These are phyloP conservation scores for Aphaenogaster ashmeadi DNA, from an alignment of 1,140 invertebrate species.

Conservation along the genomic window DNA sequence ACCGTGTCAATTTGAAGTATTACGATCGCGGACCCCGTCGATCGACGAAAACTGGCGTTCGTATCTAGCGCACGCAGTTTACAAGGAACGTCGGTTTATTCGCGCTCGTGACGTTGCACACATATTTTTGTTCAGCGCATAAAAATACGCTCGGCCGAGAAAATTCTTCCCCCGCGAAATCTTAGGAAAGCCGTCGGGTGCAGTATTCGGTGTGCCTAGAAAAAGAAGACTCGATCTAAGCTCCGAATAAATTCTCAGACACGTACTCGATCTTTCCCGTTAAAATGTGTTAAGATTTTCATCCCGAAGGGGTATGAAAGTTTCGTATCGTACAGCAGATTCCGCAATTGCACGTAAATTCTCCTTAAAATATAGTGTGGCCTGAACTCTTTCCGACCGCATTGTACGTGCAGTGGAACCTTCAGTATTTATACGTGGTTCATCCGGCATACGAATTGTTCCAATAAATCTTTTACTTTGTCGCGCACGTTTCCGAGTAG, in stretches of 20 bases:
- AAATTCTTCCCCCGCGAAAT: slow-evolving; percentile 63
- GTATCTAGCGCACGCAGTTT: slow-evolving; percentile 27
- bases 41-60: slow-evolving; percentile 32
- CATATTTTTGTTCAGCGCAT: slow-evolving; percentile 52
- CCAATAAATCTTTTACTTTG: not conserved
- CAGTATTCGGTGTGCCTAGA: slow-evolving; percentile 35
- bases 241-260: slow-evolving; percentile 61
- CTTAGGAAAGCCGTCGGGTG: slow-evolving; percentile 49
- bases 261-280: slow-evolving; percentile 56
- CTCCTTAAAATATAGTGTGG: slow-evolving; percentile 1
- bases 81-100: slow-evolving; percentile 21
- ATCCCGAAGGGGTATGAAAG: slow-evolving; percentile 36
- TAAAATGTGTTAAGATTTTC: slow-evolving; percentile 57
- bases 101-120: slow-evolving; percentile 41
- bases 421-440: slow-evolving; percentile 39
- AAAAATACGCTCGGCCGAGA: slow-evolving; percentile 40
- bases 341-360: slow-evolving; percentile 50
- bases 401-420: slow-evolving; percentile 1
- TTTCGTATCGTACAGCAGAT: slow-evolving; percentile 13
- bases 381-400: slow-evolving; percentile 8
- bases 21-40: not conserved
- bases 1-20: slow-evolving; percentile 36
- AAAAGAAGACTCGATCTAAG: slow-evolving; percentile 49
- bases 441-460: not conserved
- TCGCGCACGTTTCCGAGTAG: too few relatives aligned